Conservation (phyloP, 2,888 invertebrate genomes). For the Stenolophus ochropezus region DNA sequence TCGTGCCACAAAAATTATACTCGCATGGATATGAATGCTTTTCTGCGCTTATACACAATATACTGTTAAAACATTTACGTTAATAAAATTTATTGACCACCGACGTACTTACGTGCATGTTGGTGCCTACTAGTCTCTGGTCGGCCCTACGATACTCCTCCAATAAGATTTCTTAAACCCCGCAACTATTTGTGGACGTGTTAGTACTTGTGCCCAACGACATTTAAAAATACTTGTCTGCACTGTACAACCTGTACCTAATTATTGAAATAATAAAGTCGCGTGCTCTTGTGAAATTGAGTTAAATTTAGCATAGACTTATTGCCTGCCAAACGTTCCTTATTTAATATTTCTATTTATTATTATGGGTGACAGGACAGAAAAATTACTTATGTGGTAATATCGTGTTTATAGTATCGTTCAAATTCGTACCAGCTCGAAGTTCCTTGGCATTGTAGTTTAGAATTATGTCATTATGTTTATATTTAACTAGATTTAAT, state of each 20-base stretch:
- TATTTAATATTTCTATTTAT: not conserved
- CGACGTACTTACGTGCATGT: too few relatives aligned
- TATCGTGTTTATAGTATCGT: not conserved
- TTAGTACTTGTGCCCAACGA: not conserved
- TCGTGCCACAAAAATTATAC: too few relatives aligned
- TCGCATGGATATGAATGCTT: too few relatives aligned
- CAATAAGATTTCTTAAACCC: not conserved
- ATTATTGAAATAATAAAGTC: conserved; percentile 19
- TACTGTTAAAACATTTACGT: too few relatives aligned
- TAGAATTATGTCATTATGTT: not conserved
- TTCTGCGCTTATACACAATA: too few relatives aligned
- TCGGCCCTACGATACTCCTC: too few relatives aligned
- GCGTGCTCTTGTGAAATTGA: not conserved
- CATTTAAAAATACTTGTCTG: conserved; percentile 25
- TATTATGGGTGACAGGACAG: not conserved
- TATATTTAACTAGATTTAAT: conserved; percentile 8
- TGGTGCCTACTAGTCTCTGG: too few relatives aligned
- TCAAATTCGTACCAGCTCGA: not conserved
- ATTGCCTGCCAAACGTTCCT: conserved; percentile 26
- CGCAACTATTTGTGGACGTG: not conserved
- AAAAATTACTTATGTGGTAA: conserved; percentile 21
- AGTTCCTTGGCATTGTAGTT: conserved; percentile 16
- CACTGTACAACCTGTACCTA: not conserved
- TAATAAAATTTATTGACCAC: too few relatives aligned
- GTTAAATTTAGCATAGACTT: conserved; percentile 29